These are phyloP conservation scores for Drosophila fuyamai DNA, from an alignment of 1,140 invertebrate genomes.

Conservation along the genomic window DNA sequence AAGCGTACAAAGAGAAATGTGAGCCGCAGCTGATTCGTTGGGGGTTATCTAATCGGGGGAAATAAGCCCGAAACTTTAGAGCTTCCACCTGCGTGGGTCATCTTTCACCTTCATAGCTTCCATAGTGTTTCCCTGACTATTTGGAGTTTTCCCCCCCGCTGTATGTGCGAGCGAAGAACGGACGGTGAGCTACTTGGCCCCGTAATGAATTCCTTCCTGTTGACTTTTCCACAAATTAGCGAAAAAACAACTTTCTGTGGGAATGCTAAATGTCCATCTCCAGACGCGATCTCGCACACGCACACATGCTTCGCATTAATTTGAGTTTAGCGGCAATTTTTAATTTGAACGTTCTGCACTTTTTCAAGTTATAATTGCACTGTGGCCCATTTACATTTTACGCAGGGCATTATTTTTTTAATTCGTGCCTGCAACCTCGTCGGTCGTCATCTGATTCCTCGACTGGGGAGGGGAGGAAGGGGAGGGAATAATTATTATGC, in stretches of 20 bases:
- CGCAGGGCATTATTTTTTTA: constrained; percentile 57
- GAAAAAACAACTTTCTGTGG: constrained; percentile 6
- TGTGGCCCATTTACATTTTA: constrained; percentile 76
- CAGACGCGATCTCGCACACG: constrained; percentile 8
- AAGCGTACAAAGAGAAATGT: neutral
- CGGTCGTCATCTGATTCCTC: constrained; percentile 29
- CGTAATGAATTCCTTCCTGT: constrained; percentile 43
- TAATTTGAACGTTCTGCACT: constrained; percentile 74
- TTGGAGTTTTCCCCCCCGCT: neutral
- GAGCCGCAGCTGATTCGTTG: constrained; percentile 1
- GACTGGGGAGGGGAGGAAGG: neutral
- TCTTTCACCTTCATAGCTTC: neutral
- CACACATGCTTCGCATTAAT: constrained; percentile 48
- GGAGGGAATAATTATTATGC: constrained; percentile 5
- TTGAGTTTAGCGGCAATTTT: constrained; percentile 75
- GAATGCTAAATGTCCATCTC: constrained; percentile 35
- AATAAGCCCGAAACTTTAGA: neutral
- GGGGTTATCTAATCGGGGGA: neutral
- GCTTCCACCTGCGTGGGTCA: neutral
- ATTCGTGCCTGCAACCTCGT: constrained; percentile 52
- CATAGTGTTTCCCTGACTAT: neutral
- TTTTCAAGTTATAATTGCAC: constrained; percentile 73
- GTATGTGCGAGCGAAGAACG: no score
- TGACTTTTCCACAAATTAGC: constrained; percentile 49
- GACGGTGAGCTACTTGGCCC: neutral